Evolutionary conservation across 2,888 invertebrate species (phyloP).

Genomic region (Plusia festucae): DNA sequence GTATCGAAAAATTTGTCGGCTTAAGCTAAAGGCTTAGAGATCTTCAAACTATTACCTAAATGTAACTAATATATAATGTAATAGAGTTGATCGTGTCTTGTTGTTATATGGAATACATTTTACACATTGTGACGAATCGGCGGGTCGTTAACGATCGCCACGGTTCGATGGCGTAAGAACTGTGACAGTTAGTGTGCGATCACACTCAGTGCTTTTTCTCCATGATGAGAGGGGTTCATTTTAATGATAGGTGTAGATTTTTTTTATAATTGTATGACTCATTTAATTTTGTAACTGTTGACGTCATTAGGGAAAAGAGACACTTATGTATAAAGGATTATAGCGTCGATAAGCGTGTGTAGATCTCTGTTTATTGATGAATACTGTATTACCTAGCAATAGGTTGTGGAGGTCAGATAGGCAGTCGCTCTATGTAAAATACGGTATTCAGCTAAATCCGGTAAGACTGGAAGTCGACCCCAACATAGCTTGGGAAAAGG

Average conservation of each 20-base stretch:
- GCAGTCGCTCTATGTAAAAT: too few species aligned
- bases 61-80: conserved; percentile 62
- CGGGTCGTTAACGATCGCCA: conserved; percentile 78
- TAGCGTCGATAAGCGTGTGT: too few species aligned
- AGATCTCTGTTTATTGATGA: too few species aligned
- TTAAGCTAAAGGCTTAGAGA: conserved; percentile 36
- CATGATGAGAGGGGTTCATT: not conserved
- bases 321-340: too few species aligned
- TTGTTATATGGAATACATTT: conserved; percentile 83
- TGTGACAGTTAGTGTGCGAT: conserved; percentile 59
- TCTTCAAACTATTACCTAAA: conserved; percentile 40
- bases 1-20: conserved; percentile 61
- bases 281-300: too few species aligned
- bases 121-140: conserved; percentile 80
- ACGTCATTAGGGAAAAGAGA: too few species aligned
- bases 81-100: conserved; percentile 64
- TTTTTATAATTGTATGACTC: not conserved
- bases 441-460: too few species aligned
- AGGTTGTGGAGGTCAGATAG: too few species aligned
- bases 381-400: too few species aligned
- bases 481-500: too few species aligned
- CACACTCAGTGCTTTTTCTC: conserved; percentile 62
- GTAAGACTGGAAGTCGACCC: too few species aligned
- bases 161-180: conserved; percentile 77
- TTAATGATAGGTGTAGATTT: not conserved